Evolutionary conservation across 2,113 vertebrate genomes (phyloP), one percentile per base, ranked within the genome.

Genomic region (Tautogolabrus adspersus): DNA sequence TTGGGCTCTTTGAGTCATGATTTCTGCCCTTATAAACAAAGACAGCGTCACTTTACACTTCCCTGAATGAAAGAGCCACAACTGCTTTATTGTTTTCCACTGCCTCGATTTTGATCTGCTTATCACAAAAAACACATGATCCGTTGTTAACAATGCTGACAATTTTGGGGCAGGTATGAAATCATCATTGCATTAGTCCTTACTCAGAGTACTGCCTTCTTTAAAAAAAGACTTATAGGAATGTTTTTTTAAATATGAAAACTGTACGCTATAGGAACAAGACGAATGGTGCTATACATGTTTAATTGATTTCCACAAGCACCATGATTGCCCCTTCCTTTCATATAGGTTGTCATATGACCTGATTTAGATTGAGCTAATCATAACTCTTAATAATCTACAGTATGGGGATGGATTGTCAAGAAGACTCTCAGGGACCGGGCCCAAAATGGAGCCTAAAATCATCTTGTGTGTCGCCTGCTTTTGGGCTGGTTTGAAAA

Each of bases 1-100:
- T 52, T 49, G 58, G 62, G 1, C 52, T 51, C 40, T n/a, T 26
- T 73, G 68, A 81, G 70, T 73, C 75, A 92, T 84, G 77, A 77
- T 69, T 52, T 44, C 68, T 57, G n/a, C 51, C 57, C 46, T 56
- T 44, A 49, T 64, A 77, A 77, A 75, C 72, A 88, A 81, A 58
- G 51, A 54, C 57, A 44, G 72, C 77, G 30, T 69, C 58, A 70
- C 60, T 23, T 47, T 37, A 65, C 58, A 56, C 30, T 64, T 11
- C 55, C 18, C 70, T 42, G 22, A 21, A 66, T 19, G 67, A 52
- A 42, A 15, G 26, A 21, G 10, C 38, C 57, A 57, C 38, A 40
- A 42, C 40, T 40, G 38, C 3, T 10, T 40, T 26, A 26, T 26
- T 3, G 66, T 49, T 47, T 15, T 44, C 64, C 23, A 70, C 55